Conservation (phyloP, 2,113 vertebrate species). For the Labrus mixtus region DNA sequence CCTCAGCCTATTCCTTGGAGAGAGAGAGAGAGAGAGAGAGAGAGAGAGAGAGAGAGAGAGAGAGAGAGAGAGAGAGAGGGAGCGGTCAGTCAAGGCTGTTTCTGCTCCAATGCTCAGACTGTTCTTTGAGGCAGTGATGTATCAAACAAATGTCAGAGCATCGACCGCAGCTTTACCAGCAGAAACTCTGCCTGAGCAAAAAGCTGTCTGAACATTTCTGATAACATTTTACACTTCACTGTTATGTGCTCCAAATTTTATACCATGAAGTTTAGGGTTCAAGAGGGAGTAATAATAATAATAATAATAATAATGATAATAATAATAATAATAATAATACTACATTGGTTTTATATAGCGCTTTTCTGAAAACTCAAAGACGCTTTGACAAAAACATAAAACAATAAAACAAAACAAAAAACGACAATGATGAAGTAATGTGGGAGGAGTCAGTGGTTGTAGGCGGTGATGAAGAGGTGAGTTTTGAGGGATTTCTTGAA, state of each 20-base stretch:
- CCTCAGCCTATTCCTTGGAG: background rate
- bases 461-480: too few species aligned
- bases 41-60: conserved; percentile 32
- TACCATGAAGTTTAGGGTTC: background rate
- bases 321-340: too few species aligned
- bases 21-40: conserved; percentile 13
- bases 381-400: too few species aligned
- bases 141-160: conserved; percentile 49
- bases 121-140: conserved; percentile 19
- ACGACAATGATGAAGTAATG: too few species aligned
- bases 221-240: background rate
- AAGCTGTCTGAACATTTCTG: conserved; percentile 8
- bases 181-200: background rate
- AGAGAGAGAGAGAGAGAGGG: conserved; percentile 1
- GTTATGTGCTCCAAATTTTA: background rate
- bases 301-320: too few species aligned
- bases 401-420: too few species aligned
- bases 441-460: too few species aligned
- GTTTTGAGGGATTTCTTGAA: too few species aligned
- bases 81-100: conserved; percentile 30
- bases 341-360: too few species aligned
- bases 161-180: background rate
- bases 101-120: conserved; percentile 40
- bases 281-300: too few species aligned
- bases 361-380: too few species aligned